phyloP scores from a whole-genome alignment of 2,797 vertebrate genomes.

The Falco berigora region DNA sequence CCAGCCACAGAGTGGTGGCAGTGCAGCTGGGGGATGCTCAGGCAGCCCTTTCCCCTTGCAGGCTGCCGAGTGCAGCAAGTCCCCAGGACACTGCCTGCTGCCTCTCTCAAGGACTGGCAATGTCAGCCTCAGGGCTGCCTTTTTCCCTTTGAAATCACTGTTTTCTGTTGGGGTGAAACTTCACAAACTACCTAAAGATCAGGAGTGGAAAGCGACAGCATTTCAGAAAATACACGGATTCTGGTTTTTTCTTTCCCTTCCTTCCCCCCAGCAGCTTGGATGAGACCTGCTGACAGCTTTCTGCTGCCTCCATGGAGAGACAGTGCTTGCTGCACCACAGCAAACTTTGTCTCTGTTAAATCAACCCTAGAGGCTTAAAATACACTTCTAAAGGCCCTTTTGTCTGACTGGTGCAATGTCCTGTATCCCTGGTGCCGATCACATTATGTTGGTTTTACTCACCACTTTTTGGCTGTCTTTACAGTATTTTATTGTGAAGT shows the following conservation, averaged over 20 bases:
- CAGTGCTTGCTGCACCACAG: background rate
- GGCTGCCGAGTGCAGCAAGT: rapidly evolving
- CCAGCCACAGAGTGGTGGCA: background rate
- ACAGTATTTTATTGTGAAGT: background rate
- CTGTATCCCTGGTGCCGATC: conserved; percentile 44
- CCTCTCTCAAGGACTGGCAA: background rate
- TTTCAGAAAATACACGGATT: background rate
- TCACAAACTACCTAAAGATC: background rate
- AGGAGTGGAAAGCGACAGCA: background rate
- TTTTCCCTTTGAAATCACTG: background rate
- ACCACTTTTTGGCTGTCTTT: background rate
- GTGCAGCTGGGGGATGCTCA: background rate
- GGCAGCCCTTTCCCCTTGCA: background rate
- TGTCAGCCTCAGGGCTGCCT: background rate
- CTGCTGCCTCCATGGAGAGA: background rate
- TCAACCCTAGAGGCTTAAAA: conserved; percentile 43
- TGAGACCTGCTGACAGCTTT: rapidly evolving
- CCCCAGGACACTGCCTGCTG: background rate
- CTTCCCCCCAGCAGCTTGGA: rapidly evolving
- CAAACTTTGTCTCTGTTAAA: conserved; percentile 36
- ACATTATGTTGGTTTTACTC: background rate
- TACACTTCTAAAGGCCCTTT: conserved; percentile 36
- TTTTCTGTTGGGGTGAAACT: background rate
- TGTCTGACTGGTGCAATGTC: conserved; percentile 26
- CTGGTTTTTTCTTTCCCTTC: background rate